Base-by-base conservation (phyloP, 2,888 invertebrate species). In the Eudemis profundana region DNA sequence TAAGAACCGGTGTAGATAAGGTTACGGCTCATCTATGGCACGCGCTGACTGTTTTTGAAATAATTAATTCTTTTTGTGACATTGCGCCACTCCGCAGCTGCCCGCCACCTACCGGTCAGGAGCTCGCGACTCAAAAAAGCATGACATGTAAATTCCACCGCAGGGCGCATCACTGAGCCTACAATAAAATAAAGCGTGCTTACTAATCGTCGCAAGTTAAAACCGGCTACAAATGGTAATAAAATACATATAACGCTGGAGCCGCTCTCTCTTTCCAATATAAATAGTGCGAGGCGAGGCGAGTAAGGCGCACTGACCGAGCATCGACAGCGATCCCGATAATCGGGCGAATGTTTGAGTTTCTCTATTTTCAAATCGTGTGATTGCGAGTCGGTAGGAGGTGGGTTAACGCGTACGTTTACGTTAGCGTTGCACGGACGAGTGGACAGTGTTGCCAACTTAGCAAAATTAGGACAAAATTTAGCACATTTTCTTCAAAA, bases 191-290 rank as follows among this genome's bases (percentile, higher is more conserved):
- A 85, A 83, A 79, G 84, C 83, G 79, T 78, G 86, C 79, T 83
- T 82, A 87, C 87, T 87, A 87, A 88, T 87, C 84, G 85, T 82
- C 79, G 82, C 84, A 83, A 84, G 86, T 86, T 87, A 85, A 87
- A 90, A 89, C 89, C 88, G 87, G 89, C 89, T 89, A 85, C 86
- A 87, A 90, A 90, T 89, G 85, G 90, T 88, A 87, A 89, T 90
- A 90, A 89, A 90, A 87, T 90, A 86, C 81, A 79, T 81, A 85
- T 83, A 83, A 86, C 85, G 87, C 88, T 88, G 86, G 85, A 82
- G 84, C 81, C 77, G 84, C 85, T 85, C 85, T 85, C 86, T 86
- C 86, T 86, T 87, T 84, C 81, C 81, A 89, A 87, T 90, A 90
- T 91, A 91, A 91, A 90, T 90, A 91, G 90, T 90, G 87, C 86